A percentile compares a stretch with the other conserved stretches of the same genome.
Conservation (phyloP, 1,140 invertebrate species). For the Papilio xuthus region DNA sequence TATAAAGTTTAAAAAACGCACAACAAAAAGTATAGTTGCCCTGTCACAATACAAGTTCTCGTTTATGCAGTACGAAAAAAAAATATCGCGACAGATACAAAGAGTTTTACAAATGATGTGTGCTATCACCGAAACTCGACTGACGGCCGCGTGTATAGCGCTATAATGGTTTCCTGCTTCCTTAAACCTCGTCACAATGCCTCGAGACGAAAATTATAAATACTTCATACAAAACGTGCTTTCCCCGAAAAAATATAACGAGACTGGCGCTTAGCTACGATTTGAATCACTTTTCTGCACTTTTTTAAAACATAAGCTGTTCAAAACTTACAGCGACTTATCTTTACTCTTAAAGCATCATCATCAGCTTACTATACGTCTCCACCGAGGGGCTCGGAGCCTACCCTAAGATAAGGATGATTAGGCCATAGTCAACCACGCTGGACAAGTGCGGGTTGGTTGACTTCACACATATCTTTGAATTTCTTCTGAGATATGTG, state of each 20-base stretch:
- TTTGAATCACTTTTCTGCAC: conserved; percentile 31
- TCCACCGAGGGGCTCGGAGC: too few species aligned
- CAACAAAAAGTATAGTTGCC: neutral
- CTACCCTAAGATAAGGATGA: too few species aligned
- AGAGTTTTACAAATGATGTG: conserved; percentile 50
- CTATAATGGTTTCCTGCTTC: conserved; percentile 76
- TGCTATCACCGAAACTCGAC: conserved; percentile 59
- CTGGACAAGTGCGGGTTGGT: too few species aligned
- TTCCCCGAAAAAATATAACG: conserved; percentile 53
- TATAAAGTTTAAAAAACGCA: neutral
- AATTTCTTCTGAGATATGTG: too few species aligned
- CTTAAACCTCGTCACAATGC: conserved; percentile 64
- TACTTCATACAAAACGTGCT: conserved; percentile 52
- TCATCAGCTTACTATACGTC: too few species aligned
- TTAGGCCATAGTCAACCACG: too few species aligned
- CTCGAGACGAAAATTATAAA: conserved; percentile 68
- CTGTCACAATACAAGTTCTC: conserved; percentile 13
- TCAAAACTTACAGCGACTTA: too few species aligned
- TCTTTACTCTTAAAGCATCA: too few species aligned
- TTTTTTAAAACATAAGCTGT: conserved; percentile 23
- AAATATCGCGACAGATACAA: conserved; percentile 44
- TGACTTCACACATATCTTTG: too few species aligned
- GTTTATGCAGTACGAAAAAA: conserved; percentile 31
- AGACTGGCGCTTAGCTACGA: conserved; percentile 40
- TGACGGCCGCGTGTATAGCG: conserved; percentile 63